phyloP scores from a whole-genome alignment of 2,888 invertebrate species.

The Hydropsyche betteni region DNA sequence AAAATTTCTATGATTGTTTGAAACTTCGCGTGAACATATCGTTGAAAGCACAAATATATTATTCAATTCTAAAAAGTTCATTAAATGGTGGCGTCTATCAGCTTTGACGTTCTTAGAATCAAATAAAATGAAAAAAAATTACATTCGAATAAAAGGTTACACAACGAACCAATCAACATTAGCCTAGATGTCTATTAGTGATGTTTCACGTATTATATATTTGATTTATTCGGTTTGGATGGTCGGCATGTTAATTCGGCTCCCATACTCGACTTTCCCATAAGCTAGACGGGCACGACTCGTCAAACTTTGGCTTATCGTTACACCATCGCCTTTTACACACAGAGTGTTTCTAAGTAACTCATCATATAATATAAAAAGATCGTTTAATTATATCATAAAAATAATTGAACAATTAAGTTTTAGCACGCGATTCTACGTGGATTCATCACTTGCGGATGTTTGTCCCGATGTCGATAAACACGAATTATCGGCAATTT shows the following conservation, averaged over 20 bases:
- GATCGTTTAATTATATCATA: too few relatives aligned
- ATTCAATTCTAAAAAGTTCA: slow-evolving; percentile 7
- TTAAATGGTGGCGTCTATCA: not conserved
- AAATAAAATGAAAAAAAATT: not conserved
- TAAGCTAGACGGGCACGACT: slow-evolving; percentile 33
- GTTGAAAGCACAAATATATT: slow-evolving; percentile 14
- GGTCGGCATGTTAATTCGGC: slow-evolving; percentile 31
- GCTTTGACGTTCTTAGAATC: too few relatives aligned
- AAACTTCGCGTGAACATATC: too few relatives aligned
- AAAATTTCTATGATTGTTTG: too few relatives aligned
- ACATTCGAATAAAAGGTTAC: slow-evolving; percentile 16
- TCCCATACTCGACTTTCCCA: slow-evolving; percentile 34
- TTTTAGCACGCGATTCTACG: too few relatives aligned
- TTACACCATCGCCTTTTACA: slow-evolving; percentile 8
- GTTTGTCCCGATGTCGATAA: too few relatives aligned
- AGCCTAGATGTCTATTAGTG: slow-evolving; percentile 14
- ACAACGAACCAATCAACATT: slow-evolving; percentile 33
- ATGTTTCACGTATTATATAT: slow-evolving; percentile 26
- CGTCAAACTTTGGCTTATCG: slow-evolving; percentile 32
- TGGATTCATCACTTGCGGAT: too few relatives aligned
- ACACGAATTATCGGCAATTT: too few relatives aligned
- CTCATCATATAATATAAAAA: too few relatives aligned
- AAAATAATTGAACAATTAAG: too few relatives aligned
- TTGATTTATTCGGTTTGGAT: slow-evolving; percentile 35
- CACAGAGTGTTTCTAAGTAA: slow-evolving; percentile 1